Percentiles rank a stretch among this genome's conserved stretches.
These are phyloP conservation scores for Cepphus grylle DNA, from an alignment of 2,113 vertebrate species.

Conservation along the genomic window DNA sequence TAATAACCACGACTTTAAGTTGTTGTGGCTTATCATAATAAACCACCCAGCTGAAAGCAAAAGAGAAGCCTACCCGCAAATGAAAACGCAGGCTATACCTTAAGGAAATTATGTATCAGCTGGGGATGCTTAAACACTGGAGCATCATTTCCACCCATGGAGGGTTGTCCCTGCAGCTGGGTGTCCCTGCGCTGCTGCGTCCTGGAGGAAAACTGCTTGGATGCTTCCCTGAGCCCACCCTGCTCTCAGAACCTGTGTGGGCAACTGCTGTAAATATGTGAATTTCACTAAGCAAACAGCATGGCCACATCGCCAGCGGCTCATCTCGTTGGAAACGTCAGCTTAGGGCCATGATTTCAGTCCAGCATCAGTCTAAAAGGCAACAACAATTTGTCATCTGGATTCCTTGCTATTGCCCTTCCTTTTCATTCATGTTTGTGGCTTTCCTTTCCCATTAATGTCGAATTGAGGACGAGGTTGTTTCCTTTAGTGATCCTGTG, in stretches of 20 bases:
- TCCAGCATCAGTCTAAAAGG: neutral
- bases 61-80: neutral
- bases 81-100: neutral
- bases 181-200: neutral
- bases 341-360: neutral
- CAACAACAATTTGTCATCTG: neutral
- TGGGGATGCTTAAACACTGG: neutral
- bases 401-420: neutral
- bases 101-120: neutral
- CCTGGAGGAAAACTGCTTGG: neutral
- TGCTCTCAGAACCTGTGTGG: neutral
- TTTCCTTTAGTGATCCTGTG: neutral
- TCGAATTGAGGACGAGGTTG: neutral
- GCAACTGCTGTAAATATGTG: neutral
- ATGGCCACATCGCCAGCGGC: fast-evolving
- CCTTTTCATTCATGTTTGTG: neutral
- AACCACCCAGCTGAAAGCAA: neutral
- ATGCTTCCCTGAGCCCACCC: neutral
- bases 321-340: neutral
- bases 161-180: neutral
- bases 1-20: neutral
- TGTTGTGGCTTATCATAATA: neutral
- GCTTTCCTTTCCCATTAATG: neutral
- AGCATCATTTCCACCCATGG: neutral
- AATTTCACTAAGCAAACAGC: neutral